phyloP scores from a whole-genome alignment of 2,113 vertebrate species.

The Eubucco bourcierii region DNA sequence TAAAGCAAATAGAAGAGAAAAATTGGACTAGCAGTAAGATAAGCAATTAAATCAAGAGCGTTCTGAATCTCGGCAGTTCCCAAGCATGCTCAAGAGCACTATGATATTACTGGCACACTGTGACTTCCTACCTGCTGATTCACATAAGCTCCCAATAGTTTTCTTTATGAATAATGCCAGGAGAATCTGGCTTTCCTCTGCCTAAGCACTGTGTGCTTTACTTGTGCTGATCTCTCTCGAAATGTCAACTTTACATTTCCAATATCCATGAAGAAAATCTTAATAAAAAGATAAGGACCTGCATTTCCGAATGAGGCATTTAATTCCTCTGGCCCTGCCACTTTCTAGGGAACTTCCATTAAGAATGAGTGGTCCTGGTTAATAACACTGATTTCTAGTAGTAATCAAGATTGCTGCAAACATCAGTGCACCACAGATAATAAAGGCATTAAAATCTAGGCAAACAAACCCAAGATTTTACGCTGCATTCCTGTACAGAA shows the following conservation, averaged over 20 bases:
- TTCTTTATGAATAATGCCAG: constrained; percentile 35
- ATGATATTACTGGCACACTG: neutral
- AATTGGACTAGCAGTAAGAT: constrained; percentile 1
- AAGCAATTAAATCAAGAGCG: constrained; percentile 16
- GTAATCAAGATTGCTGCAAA: constrained; percentile 2
- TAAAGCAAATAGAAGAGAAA: constrained; percentile 23
- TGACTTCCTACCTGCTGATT: constrained; percentile 33
- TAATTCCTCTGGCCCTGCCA: constrained; percentile 25
- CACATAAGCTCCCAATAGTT: constrained; percentile 20
- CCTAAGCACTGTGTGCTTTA: neutral
- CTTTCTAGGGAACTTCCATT: constrained; percentile 18
- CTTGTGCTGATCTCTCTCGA: neutral
- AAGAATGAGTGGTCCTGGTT: constrained; percentile 1
- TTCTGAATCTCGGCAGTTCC: constrained; percentile 11
- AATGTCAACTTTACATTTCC: constrained; percentile 63
- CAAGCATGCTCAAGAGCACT: neutral
- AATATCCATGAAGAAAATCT: constrained; percentile 53
- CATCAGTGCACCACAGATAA: neutral
- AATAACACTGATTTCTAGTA: neutral
- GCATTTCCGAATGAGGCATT: constrained; percentile 54
- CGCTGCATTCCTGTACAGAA: neutral
- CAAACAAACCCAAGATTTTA: neutral
- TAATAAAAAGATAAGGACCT: constrained; percentile 59
- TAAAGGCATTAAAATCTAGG: neutral
- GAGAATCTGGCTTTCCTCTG: constrained; percentile 17